Conservation (phyloP, 2,113 vertebrate species). For the Megaceryle torquata region DNA sequence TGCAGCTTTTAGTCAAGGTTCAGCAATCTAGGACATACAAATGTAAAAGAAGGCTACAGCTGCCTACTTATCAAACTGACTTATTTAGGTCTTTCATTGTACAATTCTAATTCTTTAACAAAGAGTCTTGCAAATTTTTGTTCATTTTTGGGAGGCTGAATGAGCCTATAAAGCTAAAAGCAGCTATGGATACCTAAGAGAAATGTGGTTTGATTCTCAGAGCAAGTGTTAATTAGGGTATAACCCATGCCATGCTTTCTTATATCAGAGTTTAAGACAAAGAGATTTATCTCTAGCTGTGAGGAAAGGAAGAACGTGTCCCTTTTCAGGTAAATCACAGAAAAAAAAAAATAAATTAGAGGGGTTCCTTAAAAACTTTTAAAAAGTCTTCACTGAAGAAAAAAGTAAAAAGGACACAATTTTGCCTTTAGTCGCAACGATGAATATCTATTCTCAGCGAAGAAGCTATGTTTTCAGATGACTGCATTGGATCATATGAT, state of each 20-base stretch:
- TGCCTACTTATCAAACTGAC: not conserved
- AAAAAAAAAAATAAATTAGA: not conserved
- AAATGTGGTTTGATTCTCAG: not conserved
- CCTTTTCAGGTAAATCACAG: not conserved
- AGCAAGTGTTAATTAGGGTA: not conserved
- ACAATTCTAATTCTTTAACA: not conserved
- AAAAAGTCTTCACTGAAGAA: not conserved
- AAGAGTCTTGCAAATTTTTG: not conserved
- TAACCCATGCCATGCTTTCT: not conserved
- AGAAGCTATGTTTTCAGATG: not conserved
- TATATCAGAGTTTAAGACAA: not conserved
- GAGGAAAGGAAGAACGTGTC: not conserved
- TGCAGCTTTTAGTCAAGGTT: conserved; percentile 18
- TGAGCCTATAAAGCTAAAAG: not conserved
- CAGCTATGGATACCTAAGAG: not conserved
- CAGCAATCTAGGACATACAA: not conserved
- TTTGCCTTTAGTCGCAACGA: not conserved
- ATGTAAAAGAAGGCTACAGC: not conserved
- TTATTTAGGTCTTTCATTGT: not conserved
- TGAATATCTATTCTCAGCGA: not conserved
- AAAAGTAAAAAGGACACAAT: not conserved
- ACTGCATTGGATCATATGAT: conserved; percentile 8
- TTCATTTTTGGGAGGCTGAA: not conserved
- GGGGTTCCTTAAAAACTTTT: not conserved
- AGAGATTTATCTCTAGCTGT: not conserved